Evolutionary conservation across 92 coral and sea anemone genomes (phyloP), one percentile per base, ranked within the genome.

Genomic region (Phymanthus crucifer): DNA sequence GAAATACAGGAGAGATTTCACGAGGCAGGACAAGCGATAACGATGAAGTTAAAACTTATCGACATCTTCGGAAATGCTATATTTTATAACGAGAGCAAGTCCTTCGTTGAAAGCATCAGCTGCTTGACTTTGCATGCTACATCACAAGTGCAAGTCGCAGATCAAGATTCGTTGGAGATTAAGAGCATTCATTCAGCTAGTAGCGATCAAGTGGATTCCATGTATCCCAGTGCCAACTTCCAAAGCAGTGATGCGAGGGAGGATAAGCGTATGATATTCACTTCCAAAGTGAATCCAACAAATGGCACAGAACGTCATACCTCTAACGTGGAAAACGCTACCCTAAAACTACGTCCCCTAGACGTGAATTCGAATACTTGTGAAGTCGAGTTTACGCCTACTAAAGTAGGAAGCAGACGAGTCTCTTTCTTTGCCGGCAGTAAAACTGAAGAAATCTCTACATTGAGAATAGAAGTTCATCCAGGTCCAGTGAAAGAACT

Each of bases 61-160:
- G 68, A 61, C 68, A 61, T 61, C 13, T 27, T 61, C 29, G 68
- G 68, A 27, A 61, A 61, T 61, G 16, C 68, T 26, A 61, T 61
- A 61, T 61, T 13, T 61, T 61, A n/a, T 61, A 34, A 61, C 26
- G 68, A 61, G 13, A 61, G 68, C 68, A 61, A 61, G 16, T 12
- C 16, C 8, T 61, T 61, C 8, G 32, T 23, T 61, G 34, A 24
- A 27, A 61, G 32, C 14, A 27, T 61, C 8, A 1, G 68, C 27
- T n/a, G n/a, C n/a, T n/a, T n/a, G n/a, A n/a, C n/a, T n/a, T n/a
- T n/a, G n/a, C 48, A 43, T 1, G 14, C 26, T 3, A 19, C 11
- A 19, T 24, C 29, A 18, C 23, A 19, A 38, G 43, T 38, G 43
- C 10, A 6, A 38, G n/a, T n/a, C n/a, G n/a, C n/a, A n/a, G n/a